Evolutionary conservation across 2,888 invertebrate species (phyloP), one percentile per base, ranked within the genome.

Genomic region (Drosophila nr. perissopoda): DNA sequence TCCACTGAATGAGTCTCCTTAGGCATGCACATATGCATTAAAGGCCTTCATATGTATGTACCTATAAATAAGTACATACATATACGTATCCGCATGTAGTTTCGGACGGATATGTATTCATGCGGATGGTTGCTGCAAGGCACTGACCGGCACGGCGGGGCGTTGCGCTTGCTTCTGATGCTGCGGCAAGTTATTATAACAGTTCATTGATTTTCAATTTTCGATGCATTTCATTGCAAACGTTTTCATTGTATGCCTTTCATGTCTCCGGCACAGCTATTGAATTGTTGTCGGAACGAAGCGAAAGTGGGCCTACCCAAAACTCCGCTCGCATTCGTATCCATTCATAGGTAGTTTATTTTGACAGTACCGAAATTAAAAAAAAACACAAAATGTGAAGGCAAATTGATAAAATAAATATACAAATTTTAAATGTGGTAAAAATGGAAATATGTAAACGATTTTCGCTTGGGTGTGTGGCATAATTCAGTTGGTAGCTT

Each of bases 151-250:
- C 31, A 33, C 21, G 33, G 7, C 25, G 29, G 27, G 27, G 73
- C 56, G 46, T 74, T 67, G 53, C 73, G 84, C 66, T 76, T 74
- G 77, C 74, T 71, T 85, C 82, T 77, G 88, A 79, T 75, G 81
- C 82, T 80, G 87, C 77, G 83, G 82, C 75, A 84, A 89, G 90
- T 90, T 84, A 88, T 88, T 90, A 88, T 90, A 87, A 89, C 90
- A 89, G 88, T 88, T 88, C 90, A 88, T 89, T 88, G 88, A 88
- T 88, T 86, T 90, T 89, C 88, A 88, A 85, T 85, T 88, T 86
- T 85, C 88, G 79, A 79, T 88, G 86, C 83, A 89, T 85, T 83
- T 76, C 73, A 71, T 75, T 81, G 78, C 69, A 40, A 74, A 70
- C 73, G 57, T 78, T 81, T 78, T 71, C 85, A 82, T 89, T 89